Evolutionary conservation across 2,888 invertebrate genomes (phyloP), one percentile per base, ranked within the genome.

Genomic region (Leuctra nigra): DNA sequence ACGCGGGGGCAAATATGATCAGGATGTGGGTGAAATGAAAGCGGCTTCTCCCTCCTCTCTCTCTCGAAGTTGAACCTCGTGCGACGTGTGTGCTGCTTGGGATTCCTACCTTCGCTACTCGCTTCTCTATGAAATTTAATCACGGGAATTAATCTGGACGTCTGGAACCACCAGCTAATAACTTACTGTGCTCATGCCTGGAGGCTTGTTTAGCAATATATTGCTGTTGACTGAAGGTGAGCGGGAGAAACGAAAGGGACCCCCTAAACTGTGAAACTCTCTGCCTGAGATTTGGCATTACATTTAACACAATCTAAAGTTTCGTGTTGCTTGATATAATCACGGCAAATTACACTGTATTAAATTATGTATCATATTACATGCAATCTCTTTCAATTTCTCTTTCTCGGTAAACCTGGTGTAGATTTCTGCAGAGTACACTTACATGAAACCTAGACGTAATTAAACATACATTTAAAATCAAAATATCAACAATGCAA

Each of bases 131-230:
- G 61, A 61, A 61, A 61, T 61, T 61, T 61, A 61, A 61, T 61
- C 61, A 61, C 57, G 61, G 56, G 61, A 59, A 61, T 61, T 61
- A 61, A 61, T 61, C 61, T 61, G 61, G 61, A 61, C 61, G 61
- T 61, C 61, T 61, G 61, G 59, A 61, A 59, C 61, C 61, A 50
- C 61, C 46, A 57, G 61, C 59, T 61, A 61, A 61, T 61, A 61
- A 61, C 57, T 55, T 55, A 53, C 54, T 55, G 52, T 54, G 35
- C 53, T n/a, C 39, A 38, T 6, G 54, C 44, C 50, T 47, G 54
- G 54, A 29, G 57, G 50, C 55, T 56, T 60, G 60, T 60, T 60
- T 58, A 60, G 60, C 58, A 56, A 60, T 60, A 60, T 60, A 60
- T 60, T 60, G 60, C 60, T 60, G 60, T 60, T 60, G 60, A 58